Base-by-base conservation (phyloP, 2,888 invertebrate species). In the Automeris io region DNA sequence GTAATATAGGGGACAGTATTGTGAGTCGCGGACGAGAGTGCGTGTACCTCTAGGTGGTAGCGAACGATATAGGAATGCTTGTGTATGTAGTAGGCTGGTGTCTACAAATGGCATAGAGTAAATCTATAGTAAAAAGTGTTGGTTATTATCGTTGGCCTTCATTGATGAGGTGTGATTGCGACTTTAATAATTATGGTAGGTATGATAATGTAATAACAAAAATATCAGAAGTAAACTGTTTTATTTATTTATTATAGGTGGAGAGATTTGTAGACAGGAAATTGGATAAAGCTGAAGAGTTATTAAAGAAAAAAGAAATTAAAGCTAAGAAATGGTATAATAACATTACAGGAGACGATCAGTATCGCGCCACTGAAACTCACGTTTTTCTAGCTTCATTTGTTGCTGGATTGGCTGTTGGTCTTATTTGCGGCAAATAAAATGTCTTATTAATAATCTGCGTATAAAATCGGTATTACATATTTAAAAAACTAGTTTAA, bases 321-420 rank as follows among this genome's bases (percentile, higher is more conserved):
- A 91, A 91, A 69, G 92, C 91, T 8, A 92, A 91, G 58, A 90
- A 90, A 61, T 95, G 95, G 95, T 95, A 93, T 60, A 87, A 91
- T 43, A 89, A 89, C 48, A 68, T 93, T 32, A 88, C 89, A 51
- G 90, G 90, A 18, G 91, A 91, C 50, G 90, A 91, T 13, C 78
- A 90, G 39, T 91, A 91, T 61, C 89, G 89, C 67, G 82, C 93
- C 34, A 91, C 92, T 51, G 93, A 95, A 78, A 88, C 93, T 32
- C 94, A 95, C 58, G 90, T 95, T 47, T 95, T 95, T 71, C 57
- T 93, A 49, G 89, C 92, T 37, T 93, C 94, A n/a, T 95, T 95
- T 77, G 88, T 91, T 49, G 94, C 92, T 52, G 95, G 95, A 37
- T 72, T 95, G 62, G 93, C 94, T 39, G 66, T 95, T 61, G 95